Base-by-base conservation (phyloP, 1,140 invertebrate genomes). In the Chymomyza costata region DNA sequence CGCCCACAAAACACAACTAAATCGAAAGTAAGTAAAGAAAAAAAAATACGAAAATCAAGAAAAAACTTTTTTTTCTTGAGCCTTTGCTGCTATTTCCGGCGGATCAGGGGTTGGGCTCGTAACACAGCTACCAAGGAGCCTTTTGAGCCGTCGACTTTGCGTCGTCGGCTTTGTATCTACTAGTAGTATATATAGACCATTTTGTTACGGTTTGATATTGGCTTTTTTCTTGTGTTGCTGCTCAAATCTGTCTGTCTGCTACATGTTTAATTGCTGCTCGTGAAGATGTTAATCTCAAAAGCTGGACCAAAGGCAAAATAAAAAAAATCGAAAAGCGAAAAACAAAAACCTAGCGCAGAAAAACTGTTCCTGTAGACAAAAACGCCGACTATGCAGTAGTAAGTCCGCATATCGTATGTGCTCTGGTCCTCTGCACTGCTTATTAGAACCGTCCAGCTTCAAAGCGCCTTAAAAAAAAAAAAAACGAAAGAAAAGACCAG, bases 1-100 rank as follows among this genome's bases (percentile, higher is more conserved):
- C 60, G 60, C 61, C 61, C 61, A 64, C 61, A 64, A 64, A 64
- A 64, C 60, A 64, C 61, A 64, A 64, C 61, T 64, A 64, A 64
- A 56, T 51, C 60, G 40, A 56, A 64, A 60, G 60, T 64, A 64
- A 25, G 43, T 46, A 46, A n/a, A n/a, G n/a, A n/a, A n/a, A n/a
- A n/a, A n/a, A n/a, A 59, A 60, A 59, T 32, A 32, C 25, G 21
- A 59, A 34, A 53, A 17, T 49, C 61, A 62, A 25, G 17, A 13
- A 34, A 47, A 31, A 61, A 55, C 37, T 54, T 63, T 60, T 49
- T 37, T 31, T 43, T 64, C 38, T 39, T 41, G 7, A 31, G 28
- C 10, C 17, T 35, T 19, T 25, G 39, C 39, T 60, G 43, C 47
- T n/a, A n/a, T n/a, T 46, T 32, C 10, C 25, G 21, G 40, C 51